These are phyloP conservation scores for Aspidiotus destructor DNA, from an alignment of 2,888 invertebrate genomes.

Conservation along the genomic window DNA sequence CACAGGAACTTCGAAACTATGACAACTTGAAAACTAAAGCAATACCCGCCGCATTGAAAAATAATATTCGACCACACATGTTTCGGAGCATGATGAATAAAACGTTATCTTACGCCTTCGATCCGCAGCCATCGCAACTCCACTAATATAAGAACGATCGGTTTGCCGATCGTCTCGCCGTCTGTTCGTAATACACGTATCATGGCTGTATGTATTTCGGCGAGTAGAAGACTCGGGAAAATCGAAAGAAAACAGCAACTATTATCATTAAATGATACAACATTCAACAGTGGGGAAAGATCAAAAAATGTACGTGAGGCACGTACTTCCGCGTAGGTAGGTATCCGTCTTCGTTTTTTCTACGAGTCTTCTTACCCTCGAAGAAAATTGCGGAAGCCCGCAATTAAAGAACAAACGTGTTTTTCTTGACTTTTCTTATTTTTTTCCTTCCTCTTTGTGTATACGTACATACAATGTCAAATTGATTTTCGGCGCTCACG, in stretches of 20 bases:
- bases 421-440: neutral
- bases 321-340: neutral
- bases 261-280: neutral
- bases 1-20: no score
- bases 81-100: no score
- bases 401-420: neutral
- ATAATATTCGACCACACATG: no score
- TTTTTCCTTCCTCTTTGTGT: neutral
- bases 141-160: neutral
- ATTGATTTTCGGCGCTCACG: neutral
- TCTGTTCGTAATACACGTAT: neutral
- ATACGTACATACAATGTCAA: neutral
- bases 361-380: neutral
- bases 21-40: no score
- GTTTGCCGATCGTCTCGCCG: conserved; percentile 3
- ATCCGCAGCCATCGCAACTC: neutral
- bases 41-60: no score
- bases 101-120: neutral
- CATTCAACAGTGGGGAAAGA: neutral
- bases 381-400: neutral
- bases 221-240: neutral
- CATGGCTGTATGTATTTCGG: neutral
- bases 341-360: neutral
- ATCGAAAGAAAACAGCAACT: neutral
- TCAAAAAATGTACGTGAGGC: neutral